Percentiles rank a stretch among this genome's conserved stretches.
These are phyloP conservation scores for Shargacucullia verbasci DNA, from an alignment of 2,888 invertebrate species.

Conservation along the genomic window DNA sequence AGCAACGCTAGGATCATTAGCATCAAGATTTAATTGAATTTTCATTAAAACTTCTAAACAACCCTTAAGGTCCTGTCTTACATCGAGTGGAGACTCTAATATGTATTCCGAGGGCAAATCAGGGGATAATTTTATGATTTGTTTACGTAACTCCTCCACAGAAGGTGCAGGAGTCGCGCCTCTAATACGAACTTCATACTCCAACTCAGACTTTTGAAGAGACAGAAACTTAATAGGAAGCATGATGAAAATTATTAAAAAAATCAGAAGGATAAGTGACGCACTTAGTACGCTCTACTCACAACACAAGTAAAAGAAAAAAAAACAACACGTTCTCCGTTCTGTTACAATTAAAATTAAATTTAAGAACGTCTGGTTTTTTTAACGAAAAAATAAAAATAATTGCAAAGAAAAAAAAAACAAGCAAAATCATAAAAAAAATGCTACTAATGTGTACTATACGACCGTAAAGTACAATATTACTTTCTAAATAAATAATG, in stretches of 20 bases:
- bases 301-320: too few relatives aligned
- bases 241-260: background rate
- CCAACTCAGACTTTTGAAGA: background rate
- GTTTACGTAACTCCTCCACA: background rate
- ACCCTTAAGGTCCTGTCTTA: background rate
- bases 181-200: background rate
- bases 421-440: too few relatives aligned
- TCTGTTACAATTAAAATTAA: background rate
- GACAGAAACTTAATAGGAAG: background rate
- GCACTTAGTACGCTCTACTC: too few relatives aligned
- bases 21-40: background rate
- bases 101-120: background rate
- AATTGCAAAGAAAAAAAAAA: too few relatives aligned
- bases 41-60: background rate
- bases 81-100: background rate
- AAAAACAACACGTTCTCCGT: background rate
- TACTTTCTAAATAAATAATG: too few relatives aligned
- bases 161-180: background rate
- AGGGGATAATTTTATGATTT: background rate
- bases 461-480: too few relatives aligned
- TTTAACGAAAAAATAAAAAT: too few relatives aligned
- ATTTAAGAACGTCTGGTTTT: too few relatives aligned
- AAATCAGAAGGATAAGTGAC: background rate
- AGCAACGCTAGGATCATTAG: too few relatives aligned
- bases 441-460: too few relatives aligned